Conservation (phyloP, 2,113 vertebrate genomes). For the Burhinus bistriatus region DNA sequence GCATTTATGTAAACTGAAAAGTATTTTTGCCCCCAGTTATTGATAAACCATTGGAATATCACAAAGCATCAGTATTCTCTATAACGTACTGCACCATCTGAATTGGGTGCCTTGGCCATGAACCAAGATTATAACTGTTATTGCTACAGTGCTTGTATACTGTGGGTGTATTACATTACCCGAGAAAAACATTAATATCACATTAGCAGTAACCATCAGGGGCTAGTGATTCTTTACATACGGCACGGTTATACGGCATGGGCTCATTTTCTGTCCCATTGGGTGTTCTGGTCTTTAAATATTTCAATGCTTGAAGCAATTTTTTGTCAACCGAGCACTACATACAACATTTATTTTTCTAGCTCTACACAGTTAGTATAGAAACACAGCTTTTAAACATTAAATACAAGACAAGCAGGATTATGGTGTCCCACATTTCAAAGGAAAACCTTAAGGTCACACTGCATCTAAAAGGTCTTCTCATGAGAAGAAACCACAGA, state of each 20-base stretch:
- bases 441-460: neutral
- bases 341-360: neutral
- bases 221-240: slow-evolving; percentile 18
- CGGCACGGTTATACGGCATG: neutral
- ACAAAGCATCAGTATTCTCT: neutral
- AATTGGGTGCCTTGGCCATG: slow-evolving; percentile 3
- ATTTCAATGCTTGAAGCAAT: slow-evolving; percentile 27
- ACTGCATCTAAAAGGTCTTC: neutral
- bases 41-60: neutral
- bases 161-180: slow-evolving; percentile 41
- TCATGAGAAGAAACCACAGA: neutral
- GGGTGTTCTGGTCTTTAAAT: slow-evolving; percentile 27
- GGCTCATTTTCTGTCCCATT: slow-evolving; percentile 36
- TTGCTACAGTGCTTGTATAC: slow-evolving; percentile 36
- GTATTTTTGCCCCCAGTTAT: neutral
- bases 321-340: slow-evolving; percentile 4
- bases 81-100: neutral
- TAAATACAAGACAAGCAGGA: neutral
- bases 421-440: neutral
- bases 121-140: slow-evolving; percentile 32
- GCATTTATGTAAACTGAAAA: neutral
- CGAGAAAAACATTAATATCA: slow-evolving; percentile 41
- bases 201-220: slow-evolving; percentile 39
- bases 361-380: neutral
- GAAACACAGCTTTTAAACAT: neutral